These are phyloP conservation scores for Helicoverpa zea DNA, from an alignment of 1,140 invertebrate species.

Conservation along the genomic window DNA sequence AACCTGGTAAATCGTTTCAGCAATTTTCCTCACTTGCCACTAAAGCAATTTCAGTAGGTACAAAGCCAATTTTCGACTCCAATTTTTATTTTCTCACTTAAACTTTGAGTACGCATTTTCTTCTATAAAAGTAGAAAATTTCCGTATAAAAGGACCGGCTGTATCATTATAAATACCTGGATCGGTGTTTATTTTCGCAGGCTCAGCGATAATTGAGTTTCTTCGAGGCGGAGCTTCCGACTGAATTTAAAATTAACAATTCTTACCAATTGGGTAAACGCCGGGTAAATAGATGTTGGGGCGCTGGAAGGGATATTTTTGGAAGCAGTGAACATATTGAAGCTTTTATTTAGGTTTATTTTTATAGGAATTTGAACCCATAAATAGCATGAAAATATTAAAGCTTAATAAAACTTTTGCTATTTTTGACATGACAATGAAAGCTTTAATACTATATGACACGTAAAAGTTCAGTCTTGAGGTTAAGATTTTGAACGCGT, in stretches of 20 bases:
- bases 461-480: too few species aligned
- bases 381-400: too few species aligned
- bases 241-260: constrained; percentile 70
- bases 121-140: not conserved
- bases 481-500: too few species aligned
- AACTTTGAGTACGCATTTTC: not conserved
- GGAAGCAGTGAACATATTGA: too few species aligned
- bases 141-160: not conserved
- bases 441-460: too few species aligned
- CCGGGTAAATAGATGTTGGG: constrained; percentile 32
- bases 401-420: too few species aligned
- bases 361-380: too few species aligned
- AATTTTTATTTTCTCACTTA: not conserved
- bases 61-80: not conserved
- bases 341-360: too few species aligned
- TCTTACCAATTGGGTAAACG: constrained; percentile 58
- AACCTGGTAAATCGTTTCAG: too few species aligned
- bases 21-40: not conserved
- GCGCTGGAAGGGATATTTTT: constrained; percentile 36
- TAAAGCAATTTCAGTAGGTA: not conserved
- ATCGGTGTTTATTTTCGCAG: constrained; percentile 64
- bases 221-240: constrained; percentile 53
- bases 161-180: constrained; percentile 36
- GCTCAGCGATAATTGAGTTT: constrained; percentile 71
- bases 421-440: too few species aligned